Conservation (phyloP, 2,113 vertebrate species). For the Malaclemys terrapin region DNA sequence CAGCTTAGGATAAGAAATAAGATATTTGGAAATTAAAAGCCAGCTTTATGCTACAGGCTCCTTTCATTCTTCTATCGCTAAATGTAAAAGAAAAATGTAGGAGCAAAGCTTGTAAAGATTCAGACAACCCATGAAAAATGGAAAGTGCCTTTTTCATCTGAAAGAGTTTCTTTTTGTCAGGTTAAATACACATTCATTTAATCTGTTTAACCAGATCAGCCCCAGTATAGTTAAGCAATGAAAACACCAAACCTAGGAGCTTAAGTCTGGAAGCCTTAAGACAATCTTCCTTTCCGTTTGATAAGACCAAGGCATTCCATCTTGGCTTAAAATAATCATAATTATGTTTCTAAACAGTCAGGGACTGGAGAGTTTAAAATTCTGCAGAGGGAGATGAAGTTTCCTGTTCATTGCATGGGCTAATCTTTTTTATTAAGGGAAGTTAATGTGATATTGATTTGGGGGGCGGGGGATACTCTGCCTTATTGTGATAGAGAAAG, state of each 20-base stretch:
- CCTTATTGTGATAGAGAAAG: conserved; percentile 17
- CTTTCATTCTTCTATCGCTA: not conserved
- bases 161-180: conserved; percentile 20
- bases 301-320: conserved; percentile 29
- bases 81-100: not conserved
- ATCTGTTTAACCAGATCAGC: conserved; percentile 39
- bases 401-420: conserved; percentile 42
- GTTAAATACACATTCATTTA: conserved; percentile 21
- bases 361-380: conserved; percentile 36
- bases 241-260: conserved; percentile 20
- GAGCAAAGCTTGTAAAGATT: not conserved
- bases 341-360: conserved; percentile 57
- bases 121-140: not conserved
- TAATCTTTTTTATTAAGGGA: conserved; percentile 55
- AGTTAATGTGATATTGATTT: conserved; percentile 64
- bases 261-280: conserved; percentile 32
- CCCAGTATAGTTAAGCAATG: conserved; percentile 7
- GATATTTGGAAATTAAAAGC: conserved; percentile 2
- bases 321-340: conserved; percentile 47
- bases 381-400: conserved; percentile 45
- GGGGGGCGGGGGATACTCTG: conserved; percentile 15
- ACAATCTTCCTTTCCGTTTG: conserved; percentile 46
- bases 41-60: not conserved
- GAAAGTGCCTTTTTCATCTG: not conserved
- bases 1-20: not conserved